These are phyloP conservation scores for Melanocharis versteri DNA, from an alignment of 2,113 vertebrate species.

Conservation along the genomic window DNA sequence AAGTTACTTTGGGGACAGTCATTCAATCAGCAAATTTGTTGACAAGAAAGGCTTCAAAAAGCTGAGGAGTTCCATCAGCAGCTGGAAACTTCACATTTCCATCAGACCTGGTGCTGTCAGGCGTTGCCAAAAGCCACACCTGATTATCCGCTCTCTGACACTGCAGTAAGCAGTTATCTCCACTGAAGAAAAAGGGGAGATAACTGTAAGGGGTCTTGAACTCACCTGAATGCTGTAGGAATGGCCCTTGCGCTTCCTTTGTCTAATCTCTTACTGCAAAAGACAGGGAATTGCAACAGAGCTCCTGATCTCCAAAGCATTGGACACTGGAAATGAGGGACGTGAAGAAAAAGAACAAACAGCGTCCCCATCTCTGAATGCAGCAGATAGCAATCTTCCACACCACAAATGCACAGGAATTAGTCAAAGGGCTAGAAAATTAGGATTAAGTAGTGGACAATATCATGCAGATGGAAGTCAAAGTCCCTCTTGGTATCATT, in stretches of 20 bases:
- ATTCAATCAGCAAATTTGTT: neutral
- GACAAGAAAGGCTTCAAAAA: neutral
- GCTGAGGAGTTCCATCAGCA: neutral
- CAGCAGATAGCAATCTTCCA: neutral
- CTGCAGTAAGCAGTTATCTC: neutral
- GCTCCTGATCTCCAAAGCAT: rapidly evolving
- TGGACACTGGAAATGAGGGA: neutral
- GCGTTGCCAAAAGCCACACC: neutral
- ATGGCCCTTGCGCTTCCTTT: neutral
- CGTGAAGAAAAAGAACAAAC: neutral
- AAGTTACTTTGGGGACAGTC: neutral
- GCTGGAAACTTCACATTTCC: neutral
- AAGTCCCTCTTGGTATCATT: neutral
- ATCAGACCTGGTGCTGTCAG: neutral
- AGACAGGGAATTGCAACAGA: neutral
- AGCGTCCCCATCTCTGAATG: neutral
- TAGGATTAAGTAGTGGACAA: neutral
- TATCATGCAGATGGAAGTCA: neutral
- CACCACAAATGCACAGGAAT: neutral
- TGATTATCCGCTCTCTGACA: neutral
- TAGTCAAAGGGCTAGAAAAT: neutral
- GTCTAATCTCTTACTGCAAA: neutral
- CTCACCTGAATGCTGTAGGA: neutral
- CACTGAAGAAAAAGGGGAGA: neutral
- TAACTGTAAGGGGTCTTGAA: neutral